A percentile compares a stretch with the other conserved stretches of the same genome.
phyloP scores from a whole-genome alignment of 2,797 vertebrate genomes.

The Spatula versicolor region DNA sequence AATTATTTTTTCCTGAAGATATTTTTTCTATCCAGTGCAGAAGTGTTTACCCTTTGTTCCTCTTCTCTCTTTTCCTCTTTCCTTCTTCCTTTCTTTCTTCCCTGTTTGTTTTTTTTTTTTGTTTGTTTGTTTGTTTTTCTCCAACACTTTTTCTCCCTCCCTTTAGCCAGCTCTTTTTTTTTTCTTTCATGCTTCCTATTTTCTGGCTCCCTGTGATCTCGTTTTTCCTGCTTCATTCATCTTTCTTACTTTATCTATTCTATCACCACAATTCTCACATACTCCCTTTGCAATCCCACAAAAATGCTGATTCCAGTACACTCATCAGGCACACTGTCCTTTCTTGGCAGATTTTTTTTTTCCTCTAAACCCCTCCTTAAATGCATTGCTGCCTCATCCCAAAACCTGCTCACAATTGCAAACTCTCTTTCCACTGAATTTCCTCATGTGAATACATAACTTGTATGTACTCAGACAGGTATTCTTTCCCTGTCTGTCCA shows the following conservation, averaged over 20 bases:
- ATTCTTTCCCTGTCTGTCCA: neutral
- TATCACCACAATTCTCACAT: neutral
- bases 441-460: neutral
- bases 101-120: neutral
- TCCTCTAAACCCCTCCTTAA: neutral
- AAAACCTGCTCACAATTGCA: neutral
- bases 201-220: neutral
- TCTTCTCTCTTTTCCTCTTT: neutral
- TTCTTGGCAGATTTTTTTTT: neutral
- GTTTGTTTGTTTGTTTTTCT: no score
- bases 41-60: neutral
- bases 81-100: neutral
- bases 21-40: neutral
- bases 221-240: neutral
- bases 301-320: neutral
- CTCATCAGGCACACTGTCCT: neutral
- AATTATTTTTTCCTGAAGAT: conserved; percentile 1
- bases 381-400: neutral
- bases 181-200: neutral
- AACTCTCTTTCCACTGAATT: neutral
- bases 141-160: neutral
- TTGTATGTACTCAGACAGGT: neutral
- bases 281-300: neutral
- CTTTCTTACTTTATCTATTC: neutral
- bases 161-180: neutral